Evolutionary conservation across 1,140 invertebrate species (phyloP).

Genomic region (Drosophila kanapiae): DNA sequence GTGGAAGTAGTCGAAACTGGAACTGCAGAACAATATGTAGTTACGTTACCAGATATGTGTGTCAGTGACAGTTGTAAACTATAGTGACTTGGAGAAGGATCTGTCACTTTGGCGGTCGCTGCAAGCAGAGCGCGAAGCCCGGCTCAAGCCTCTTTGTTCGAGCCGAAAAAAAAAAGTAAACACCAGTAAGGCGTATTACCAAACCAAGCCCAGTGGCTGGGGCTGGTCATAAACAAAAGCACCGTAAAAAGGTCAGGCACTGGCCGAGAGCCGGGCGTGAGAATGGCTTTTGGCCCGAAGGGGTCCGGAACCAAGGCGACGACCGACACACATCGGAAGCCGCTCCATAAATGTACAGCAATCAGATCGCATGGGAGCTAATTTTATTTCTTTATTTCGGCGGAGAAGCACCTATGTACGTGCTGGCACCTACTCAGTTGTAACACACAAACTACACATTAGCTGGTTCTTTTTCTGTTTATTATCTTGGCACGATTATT

Average conservation of each 20-base stretch:
- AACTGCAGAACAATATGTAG: conserved; percentile 39
- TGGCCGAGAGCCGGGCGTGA: conserved; percentile 66
- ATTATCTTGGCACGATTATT: conserved; percentile 15
- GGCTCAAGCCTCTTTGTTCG: neutral
- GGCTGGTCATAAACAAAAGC: conserved; percentile 40
- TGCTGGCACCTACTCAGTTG: conserved; percentile 8
- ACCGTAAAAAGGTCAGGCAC: conserved; percentile 70
- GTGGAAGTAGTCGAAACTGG: conserved; percentile 36
- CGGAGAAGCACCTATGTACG: conserved; percentile 11
- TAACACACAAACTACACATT: conserved; percentile 15
- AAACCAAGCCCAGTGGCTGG: conserved; percentile 42
- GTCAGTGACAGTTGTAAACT: conserved; percentile 67
- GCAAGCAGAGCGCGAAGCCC: conserved; percentile 62
- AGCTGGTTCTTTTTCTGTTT: conserved; percentile 1
- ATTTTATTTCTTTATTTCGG: neutral
- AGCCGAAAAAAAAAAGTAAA: conserved; percentile 50
- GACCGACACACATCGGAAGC: conserved; percentile 54
- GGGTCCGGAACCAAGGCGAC: conserved; percentile 34
- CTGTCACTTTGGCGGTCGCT: conserved; percentile 59
- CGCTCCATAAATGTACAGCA: conserved; percentile 65
- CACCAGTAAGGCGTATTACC: conserved; percentile 47
- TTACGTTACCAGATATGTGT: conserved; percentile 73
- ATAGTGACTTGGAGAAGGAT: conserved; percentile 50
- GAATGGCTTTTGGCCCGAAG: conserved; percentile 34
- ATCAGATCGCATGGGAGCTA: conserved; percentile 28